phyloP scores from a whole-genome alignment of 2,113 vertebrate genomes.

The Stomatorhinus ivindoensis region DNA sequence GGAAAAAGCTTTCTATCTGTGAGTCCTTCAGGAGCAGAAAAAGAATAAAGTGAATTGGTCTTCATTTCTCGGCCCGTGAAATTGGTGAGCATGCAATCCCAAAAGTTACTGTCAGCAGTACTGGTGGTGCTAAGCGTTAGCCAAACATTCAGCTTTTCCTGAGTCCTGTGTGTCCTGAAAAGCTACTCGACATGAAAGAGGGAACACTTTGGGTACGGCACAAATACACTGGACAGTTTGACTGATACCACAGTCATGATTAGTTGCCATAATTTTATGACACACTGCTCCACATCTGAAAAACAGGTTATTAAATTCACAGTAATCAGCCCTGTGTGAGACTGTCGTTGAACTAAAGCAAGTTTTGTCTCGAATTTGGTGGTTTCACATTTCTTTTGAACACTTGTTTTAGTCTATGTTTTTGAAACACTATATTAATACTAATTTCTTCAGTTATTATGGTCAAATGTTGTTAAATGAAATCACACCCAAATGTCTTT shows the following conservation, averaged over 20 bases:
- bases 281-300: background rate
- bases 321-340: background rate
- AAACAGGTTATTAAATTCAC: background rate
- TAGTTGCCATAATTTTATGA: background rate
- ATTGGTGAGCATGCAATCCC: background rate
- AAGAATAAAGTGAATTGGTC: slow-evolving; percentile 6
- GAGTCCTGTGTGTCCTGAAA: background rate
- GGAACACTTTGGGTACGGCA: background rate
- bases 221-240: background rate
- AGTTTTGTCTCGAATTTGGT: background rate
- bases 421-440: background rate
- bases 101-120: background rate
- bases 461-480: slow-evolving; percentile 31
- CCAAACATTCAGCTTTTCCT: background rate
- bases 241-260: background rate
- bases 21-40: background rate
- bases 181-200: background rate
- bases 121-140: background rate
- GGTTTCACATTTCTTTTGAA: slow-evolving; percentile 11
- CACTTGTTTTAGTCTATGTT: background rate
- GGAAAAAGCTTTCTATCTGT: background rate
- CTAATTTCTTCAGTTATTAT: slow-evolving; percentile 21
- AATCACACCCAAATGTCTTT: slow-evolving; percentile 23
- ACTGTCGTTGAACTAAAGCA: background rate
- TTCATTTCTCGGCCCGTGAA: background rate